Percentiles rank a stretch among this genome's conserved stretches.
Evolutionary conservation across 2,888 invertebrate species (phyloP).

Genomic region (Phaonia tiefii): DNA sequence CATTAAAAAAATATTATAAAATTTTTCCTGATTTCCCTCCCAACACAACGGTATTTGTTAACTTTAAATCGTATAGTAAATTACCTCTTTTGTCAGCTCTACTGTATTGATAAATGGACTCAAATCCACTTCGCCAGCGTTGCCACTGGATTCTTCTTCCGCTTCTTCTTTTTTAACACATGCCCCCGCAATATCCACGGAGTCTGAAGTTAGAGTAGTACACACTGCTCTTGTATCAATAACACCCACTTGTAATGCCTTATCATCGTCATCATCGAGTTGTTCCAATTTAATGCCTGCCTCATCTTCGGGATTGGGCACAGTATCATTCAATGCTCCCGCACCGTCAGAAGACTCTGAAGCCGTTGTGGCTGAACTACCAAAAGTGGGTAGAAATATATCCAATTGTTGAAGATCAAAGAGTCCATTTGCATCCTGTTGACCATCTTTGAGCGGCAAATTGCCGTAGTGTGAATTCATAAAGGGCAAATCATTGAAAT

Average conservation of each 20-base stretch:
- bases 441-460: slow-evolving; percentile 80
- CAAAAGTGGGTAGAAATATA: slow-evolving; percentile 72
- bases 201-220: slow-evolving; percentile 42
- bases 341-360: slow-evolving; percentile 57
- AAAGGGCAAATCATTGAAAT: slow-evolving; percentile 80
- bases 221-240: slow-evolving; percentile 59
- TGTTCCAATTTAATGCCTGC: slow-evolving; percentile 72
- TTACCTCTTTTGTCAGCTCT: slow-evolving; percentile 76
- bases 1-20: no score
- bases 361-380: slow-evolving; percentile 49
- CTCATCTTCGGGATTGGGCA: slow-evolving; percentile 73
- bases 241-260: slow-evolving; percentile 64
- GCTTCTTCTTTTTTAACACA: slow-evolving; percentile 66
- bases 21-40: no score
- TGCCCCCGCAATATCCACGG: slow-evolving; percentile 15
- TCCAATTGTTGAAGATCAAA: slow-evolving; percentile 74
- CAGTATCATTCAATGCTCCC: slow-evolving; percentile 74
- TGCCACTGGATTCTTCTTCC: slow-evolving; percentile 52
- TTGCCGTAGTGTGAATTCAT: slow-evolving; percentile 74
- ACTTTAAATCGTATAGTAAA: no score
- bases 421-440: slow-evolving; percentile 73
- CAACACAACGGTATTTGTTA: no score
- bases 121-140: slow-evolving; percentile 59
- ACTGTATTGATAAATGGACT: slow-evolving; percentile 73
- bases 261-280: slow-evolving; percentile 69